These are phyloP conservation scores for Diplolepis rosae DNA, from an alignment of 2,888 invertebrate genomes.

Conservation along the genomic window DNA sequence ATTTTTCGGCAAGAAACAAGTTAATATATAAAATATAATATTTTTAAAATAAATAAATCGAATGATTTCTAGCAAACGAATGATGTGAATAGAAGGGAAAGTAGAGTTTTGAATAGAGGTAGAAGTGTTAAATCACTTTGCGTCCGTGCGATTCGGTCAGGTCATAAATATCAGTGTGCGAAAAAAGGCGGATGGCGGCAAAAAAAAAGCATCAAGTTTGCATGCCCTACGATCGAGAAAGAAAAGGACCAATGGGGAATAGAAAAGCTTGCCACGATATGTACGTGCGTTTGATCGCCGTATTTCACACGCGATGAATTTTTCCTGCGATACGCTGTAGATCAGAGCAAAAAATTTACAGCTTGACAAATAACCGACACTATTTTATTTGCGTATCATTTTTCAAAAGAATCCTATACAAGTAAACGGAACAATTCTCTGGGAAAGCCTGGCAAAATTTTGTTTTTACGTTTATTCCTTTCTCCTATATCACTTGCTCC, in stretches of 20 bases:
- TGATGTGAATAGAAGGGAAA: not conserved
- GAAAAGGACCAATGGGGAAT: constrained; percentile 1
- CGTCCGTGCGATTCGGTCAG: not conserved
- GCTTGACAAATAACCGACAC: constrained; percentile 18
- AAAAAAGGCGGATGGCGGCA: not conserved
- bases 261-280: constrained; percentile 11
- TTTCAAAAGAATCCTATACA: not conserved
- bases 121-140: not conserved
- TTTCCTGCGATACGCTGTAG: not conserved
- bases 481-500: no score
- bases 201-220: not conserved
- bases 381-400: constrained; percentile 13
- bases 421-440: not conserved
- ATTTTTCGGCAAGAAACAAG: no score
- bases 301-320: constrained; percentile 23
- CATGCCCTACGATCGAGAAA: not conserved
- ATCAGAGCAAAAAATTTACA: constrained; percentile 4
- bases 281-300: constrained; percentile 16
- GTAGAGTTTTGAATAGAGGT: not conserved
- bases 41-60: no score
- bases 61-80: no score
- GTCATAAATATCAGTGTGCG: constrained; percentile 6
- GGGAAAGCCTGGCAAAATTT: not conserved
- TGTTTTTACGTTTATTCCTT: constrained; percentile 1
- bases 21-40: no score